A percentile compares a stretch with the other conserved stretches of the same genome.
Conservation (phyloP, 2,888 invertebrate genomes). For the Caenorhabditis sp. region DNA sequence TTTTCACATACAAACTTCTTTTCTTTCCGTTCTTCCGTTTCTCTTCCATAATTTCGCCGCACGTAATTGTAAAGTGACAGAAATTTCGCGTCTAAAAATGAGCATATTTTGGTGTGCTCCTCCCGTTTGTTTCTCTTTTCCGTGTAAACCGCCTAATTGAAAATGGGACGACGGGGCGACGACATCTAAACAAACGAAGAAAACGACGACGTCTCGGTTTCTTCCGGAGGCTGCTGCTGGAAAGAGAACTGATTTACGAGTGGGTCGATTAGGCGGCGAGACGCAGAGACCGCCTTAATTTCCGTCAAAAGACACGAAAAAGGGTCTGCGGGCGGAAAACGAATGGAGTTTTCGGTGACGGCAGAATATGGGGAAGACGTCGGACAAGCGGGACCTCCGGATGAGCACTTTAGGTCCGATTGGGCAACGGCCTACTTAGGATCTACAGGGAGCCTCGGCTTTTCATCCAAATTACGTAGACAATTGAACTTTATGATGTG, state of each 20-base stretch:
- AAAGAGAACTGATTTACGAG: slow-evolving; percentile 12
- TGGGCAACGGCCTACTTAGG: too few species aligned
- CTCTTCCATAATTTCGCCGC: too few species aligned
- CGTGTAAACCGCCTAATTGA: slow-evolving; percentile 34
- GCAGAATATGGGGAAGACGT: not conserved
- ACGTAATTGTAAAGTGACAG: too few species aligned
- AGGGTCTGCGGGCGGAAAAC: not conserved
- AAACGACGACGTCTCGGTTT: slow-evolving; percentile 2
- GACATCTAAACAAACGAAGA: slow-evolving; percentile 41
- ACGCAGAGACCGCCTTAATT: slow-evolving; percentile 2
- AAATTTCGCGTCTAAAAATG: too few species aligned
- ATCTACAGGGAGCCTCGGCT: too few species aligned
- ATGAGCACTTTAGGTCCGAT: not conserved
- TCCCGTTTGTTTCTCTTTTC: too few species aligned
- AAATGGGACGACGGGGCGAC: slow-evolving; percentile 37
- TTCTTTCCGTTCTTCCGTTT: too few species aligned
- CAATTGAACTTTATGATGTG: too few species aligned
- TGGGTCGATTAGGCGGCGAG: slow-evolving; percentile 4
- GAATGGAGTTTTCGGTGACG: too few species aligned
- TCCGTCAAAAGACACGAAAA: slow-evolving; percentile 2
- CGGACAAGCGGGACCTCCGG: not conserved
- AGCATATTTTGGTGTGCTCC: too few species aligned
- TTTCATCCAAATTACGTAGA: too few species aligned
- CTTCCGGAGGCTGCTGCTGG: not conserved
- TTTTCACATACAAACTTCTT: too few species aligned